A percentile compares a stretch with the other conserved stretches of the same genome.
Evolutionary conservation across 2,797 vertebrate species (phyloP).

Genomic region (Amblyopsis hoosieri): DNA sequence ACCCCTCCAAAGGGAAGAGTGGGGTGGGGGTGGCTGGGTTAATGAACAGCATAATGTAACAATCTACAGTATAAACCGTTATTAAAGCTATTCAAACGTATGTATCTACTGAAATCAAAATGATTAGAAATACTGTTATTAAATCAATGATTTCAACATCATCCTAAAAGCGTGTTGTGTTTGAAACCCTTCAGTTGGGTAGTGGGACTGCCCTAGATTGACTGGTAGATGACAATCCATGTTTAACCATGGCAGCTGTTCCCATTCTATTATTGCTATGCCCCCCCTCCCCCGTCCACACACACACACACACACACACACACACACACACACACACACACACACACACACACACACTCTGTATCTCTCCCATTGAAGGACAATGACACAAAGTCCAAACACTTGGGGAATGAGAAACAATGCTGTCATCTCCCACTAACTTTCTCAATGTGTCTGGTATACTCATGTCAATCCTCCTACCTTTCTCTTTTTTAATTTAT

Average conservation of each 20-base stretch:
- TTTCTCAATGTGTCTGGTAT: constrained; percentile 34
- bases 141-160: too few relatives aligned
- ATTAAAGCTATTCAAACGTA: too few relatives aligned
- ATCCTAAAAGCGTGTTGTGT: too few relatives aligned
- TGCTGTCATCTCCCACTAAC: constrained; percentile 28
- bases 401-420: constrained; percentile 30
- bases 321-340: neutral
- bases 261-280: constrained; percentile 12
- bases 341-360: neutral
- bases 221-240: too few relatives aligned
- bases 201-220: too few relatives aligned
- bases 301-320: neutral
- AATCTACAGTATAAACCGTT: too few relatives aligned
- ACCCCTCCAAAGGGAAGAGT: too few relatives aligned
- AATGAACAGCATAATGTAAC: too few relatives aligned
- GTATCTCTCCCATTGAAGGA: constrained; percentile 39
- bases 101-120: too few relatives aligned
- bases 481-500: constrained; percentile 8
- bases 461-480: constrained; percentile 32
- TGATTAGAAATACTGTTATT: too few relatives aligned
- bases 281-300: neutral
- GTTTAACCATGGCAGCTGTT: neutral
- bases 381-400: constrained; percentile 21
- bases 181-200: too few relatives aligned
- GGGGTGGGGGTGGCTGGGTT: too few relatives aligned